A percentile compares a stretch with the other conserved stretches of the same genome.
These are phyloP conservation scores for Standfussiana lucernea DNA, from an alignment of 2,888 invertebrate species.

Conservation along the genomic window DNA sequence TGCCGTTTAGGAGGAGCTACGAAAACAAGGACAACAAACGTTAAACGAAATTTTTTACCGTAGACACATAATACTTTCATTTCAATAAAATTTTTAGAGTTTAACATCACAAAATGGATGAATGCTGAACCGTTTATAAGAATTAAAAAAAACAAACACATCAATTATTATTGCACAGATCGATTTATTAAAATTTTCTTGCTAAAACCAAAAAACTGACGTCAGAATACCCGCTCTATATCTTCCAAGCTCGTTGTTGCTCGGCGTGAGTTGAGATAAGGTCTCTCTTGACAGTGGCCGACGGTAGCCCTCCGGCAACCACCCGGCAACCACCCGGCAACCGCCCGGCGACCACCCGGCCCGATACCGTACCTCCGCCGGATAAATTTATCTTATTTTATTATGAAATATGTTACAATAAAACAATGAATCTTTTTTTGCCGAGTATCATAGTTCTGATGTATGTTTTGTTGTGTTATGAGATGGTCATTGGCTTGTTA, in stretches of 20 bases:
- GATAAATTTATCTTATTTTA: slow-evolving; percentile 64
- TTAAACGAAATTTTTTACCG: not conserved
- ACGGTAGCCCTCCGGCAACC: slow-evolving; percentile 59
- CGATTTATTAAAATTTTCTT: not conserved
- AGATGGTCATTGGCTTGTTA: slow-evolving; percentile 15
- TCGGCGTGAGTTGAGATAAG: slow-evolving; percentile 67
- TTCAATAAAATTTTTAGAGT: not conserved
- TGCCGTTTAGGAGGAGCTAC: not conserved
- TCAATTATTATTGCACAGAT: not conserved
- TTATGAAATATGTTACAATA: slow-evolving; percentile 53
- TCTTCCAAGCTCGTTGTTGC: slow-evolving; percentile 25
- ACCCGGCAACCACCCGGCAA: slow-evolving; percentile 41
- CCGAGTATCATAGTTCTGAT: slow-evolving; percentile 27
- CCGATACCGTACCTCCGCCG: slow-evolving; percentile 46
- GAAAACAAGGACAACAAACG: not conserved
- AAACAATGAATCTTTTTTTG: slow-evolving; percentile 56
- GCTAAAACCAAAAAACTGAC: not conserved
- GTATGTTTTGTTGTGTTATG: slow-evolving; percentile 23
- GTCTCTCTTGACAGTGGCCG: slow-evolving; percentile 65
- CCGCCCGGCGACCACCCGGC: slow-evolving; percentile 17
- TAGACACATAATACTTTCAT: not conserved
- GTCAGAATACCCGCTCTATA: not conserved
- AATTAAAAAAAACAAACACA: not conserved
- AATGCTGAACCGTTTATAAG: not conserved
- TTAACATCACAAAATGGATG: not conserved